Evolutionary conservation across 2,113 vertebrate genomes (phyloP).

Genomic region (Hippocampus guttulatus): DNA sequence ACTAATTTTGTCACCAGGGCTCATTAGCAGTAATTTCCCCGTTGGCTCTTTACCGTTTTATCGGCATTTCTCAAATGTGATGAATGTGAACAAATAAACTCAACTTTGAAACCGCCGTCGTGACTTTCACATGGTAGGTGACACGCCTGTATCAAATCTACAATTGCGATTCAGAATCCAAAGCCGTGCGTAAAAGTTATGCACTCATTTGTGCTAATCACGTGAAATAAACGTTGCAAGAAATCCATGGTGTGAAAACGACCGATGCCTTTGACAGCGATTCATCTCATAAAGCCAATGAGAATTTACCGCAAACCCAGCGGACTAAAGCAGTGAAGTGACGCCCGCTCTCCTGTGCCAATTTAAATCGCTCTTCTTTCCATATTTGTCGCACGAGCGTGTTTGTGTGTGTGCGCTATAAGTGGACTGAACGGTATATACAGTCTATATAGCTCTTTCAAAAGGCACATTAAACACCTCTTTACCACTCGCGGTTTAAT

Average conservation of each 20-base stretch:
- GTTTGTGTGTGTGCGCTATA: constrained; percentile 1
- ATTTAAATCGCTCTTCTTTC: constrained; percentile 47
- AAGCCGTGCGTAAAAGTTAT: constrained; percentile 23
- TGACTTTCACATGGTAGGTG: neutral
- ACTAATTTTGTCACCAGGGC: constrained; percentile 50
- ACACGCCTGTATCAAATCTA: neutral
- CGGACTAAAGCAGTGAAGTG: constrained; percentile 19
- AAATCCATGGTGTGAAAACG: constrained; percentile 33
- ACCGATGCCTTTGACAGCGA: constrained; percentile 40
- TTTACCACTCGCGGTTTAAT: constrained; percentile 44
- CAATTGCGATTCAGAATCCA: constrained; percentile 22
- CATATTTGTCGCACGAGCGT: constrained; percentile 23
- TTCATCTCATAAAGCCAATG: constrained; percentile 42
- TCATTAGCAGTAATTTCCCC: constrained; percentile 48
- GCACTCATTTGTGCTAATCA: constrained; percentile 54
- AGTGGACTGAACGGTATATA: neutral
- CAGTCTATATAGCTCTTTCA: constrained; percentile 24
- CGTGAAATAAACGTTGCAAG: constrained; percentile 42
- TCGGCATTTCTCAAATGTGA: constrained; percentile 13
- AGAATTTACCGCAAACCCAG: constrained; percentile 22
- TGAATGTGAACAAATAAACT: constrained; percentile 5
- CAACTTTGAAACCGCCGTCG: neutral
- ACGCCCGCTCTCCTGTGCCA: constrained; percentile 25
- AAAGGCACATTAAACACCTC: constrained; percentile 60
- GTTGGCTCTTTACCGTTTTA: constrained; percentile 28